These are phyloP conservation scores for Serripes groenlandicus DNA, from an alignment of 2,888 invertebrate species.

Conservation along the genomic window DNA sequence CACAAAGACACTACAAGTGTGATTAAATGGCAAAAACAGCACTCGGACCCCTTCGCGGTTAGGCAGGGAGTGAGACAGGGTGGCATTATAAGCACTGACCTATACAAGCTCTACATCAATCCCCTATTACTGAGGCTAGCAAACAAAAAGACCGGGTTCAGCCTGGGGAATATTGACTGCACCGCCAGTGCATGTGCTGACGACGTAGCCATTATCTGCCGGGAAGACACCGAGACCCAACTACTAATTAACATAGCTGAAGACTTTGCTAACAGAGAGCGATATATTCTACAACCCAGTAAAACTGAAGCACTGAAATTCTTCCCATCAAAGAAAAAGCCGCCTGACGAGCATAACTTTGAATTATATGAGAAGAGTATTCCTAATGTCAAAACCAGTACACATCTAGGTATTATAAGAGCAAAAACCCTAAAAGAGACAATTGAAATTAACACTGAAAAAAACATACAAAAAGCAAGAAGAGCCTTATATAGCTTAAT, in stretches of 20 bases:
- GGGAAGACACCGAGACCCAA: background rate
- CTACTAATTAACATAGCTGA: background rate
- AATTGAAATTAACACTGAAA: background rate
- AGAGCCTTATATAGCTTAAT: background rate
- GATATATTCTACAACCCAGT: background rate
- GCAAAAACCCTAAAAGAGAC: background rate
- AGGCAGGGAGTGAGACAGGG: slow-evolving; percentile 4
- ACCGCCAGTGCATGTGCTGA: background rate
- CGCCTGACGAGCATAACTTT: background rate
- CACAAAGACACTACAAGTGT: background rate
- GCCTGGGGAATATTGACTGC: background rate
- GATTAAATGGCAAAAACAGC: background rate
- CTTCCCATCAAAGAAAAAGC: too few species aligned
- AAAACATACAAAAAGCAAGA: slow-evolving; percentile 3
- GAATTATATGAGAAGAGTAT: background rate
- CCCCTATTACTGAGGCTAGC: background rate
- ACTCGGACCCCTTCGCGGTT: background rate
- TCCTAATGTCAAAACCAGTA: background rate
- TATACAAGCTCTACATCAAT: background rate
- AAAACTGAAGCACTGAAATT: too few species aligned
- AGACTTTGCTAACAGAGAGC: background rate
- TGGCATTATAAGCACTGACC: background rate
- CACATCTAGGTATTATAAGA: slow-evolving; percentile 8
- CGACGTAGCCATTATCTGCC: background rate
- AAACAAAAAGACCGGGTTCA: background rate